Evolutionary conservation across 2,797 vertebrate genomes (phyloP), one percentile per base, ranked within the genome.

Genomic region (Eupleurogrammus muticus): DNA sequence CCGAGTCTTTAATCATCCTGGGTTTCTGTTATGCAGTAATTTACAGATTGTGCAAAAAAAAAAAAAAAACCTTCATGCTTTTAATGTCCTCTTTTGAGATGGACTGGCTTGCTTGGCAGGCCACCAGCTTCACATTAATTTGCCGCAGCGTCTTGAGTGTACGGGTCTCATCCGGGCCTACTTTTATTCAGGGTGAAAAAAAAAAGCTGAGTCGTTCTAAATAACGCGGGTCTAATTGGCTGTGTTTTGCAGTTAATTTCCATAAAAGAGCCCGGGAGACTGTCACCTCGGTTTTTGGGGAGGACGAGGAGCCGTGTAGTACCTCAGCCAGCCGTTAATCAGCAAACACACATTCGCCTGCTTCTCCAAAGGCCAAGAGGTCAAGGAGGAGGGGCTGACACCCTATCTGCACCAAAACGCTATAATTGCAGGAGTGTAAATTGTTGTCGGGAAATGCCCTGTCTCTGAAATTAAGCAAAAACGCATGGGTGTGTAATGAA

Each of bases 141-240:
- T 93, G 88, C 86, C 55, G 83, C 71, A 52, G 87, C 57, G 7
- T 81, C 86, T 62, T 82, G 79, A 89, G 86, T 75, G 80, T 75
- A 47, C 66, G 66, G 81, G 83, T 89, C 81, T 79, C 84, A 87
- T 92, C 88, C 77, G 69, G 73, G 79, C 70, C 77, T 56, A 85
- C 89, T 89, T 90, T 93, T 91, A 92, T 90, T 92, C 87, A 55
- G 83, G 87, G 83, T 89, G 88, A 90, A 92, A n/a, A n/a, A n/a
- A n/a, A n/a, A n/a, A 86, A 90, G 83, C 87, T 89, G 91, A 92
- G 89, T 90, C 81, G 65, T 82, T 92, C 91, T 94, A 94, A 95
- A 94, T 93, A 94, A 94, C 87, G 67, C 90, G 82, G 89, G 88
- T 92, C 91, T 95, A 95, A 95, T 94, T 94, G 93, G 93, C 89